Conservation (phyloP, 1,140 invertebrate species). For the Drosophila sp. region DNA sequence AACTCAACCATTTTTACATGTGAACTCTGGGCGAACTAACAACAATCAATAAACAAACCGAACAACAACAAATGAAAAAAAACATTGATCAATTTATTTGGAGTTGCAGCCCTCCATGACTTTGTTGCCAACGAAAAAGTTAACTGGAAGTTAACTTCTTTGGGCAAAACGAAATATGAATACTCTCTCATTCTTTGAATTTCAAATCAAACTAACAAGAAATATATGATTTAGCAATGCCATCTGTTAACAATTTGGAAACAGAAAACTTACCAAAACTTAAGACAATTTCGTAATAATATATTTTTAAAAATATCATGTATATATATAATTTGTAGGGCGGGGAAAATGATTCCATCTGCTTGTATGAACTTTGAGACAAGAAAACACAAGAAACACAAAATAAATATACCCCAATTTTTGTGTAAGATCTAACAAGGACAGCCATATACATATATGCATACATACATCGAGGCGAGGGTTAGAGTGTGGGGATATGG, state of each 20-base stretch:
- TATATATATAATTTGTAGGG: background rate
- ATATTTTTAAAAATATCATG: background rate
- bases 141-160: background rate
- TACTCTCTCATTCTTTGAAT: background rate
- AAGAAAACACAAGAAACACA: no score
- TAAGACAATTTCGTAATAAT: no score
- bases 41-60: constrained; percentile 24
- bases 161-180: background rate
- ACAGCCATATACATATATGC: no score
- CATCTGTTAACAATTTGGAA: no score
- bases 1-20: constrained; percentile 34
- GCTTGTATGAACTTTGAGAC: background rate
- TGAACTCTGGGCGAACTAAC: constrained; percentile 1
- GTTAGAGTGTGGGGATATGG: background rate
- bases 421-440: no score
- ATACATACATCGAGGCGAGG: no score
- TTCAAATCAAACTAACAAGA: no score
- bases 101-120: background rate
- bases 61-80: constrained; percentile 35
- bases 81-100: constrained; percentile 6
- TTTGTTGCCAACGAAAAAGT: constrained; percentile 1
- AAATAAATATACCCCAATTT: no score
- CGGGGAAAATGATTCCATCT: background rate
- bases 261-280: no score
- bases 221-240: no score